phyloP scores from a whole-genome alignment of 1,140 invertebrate genomes.

The Carcinoscorpius rotundicauda region DNA sequence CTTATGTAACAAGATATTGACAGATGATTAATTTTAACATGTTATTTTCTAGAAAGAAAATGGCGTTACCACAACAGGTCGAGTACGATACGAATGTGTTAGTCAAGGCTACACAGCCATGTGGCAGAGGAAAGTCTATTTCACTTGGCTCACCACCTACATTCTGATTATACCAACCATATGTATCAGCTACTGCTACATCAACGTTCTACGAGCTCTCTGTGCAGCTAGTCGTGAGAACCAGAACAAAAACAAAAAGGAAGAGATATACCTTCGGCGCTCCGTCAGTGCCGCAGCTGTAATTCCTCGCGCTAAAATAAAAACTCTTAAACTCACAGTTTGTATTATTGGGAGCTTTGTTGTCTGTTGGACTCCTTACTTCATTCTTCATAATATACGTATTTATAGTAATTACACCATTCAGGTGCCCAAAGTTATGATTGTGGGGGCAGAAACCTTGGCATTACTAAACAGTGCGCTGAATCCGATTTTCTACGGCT shows the following conservation, averaged over 20 bases:
- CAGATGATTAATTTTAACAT: no score
- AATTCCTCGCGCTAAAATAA: constrained; percentile 32
- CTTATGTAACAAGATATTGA: no score
- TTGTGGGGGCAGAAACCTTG: constrained; percentile 33
- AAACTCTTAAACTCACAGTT: constrained; percentile 36
- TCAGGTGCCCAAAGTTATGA: constrained; percentile 29
- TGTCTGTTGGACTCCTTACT: constrained; percentile 38
- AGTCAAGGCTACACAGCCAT: constrained; percentile 34
- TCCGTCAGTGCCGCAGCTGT: constrained; percentile 22
- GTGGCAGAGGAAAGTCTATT: constrained; percentile 37
- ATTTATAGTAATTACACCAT: constrained; percentile 35
- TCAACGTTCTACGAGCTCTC: constrained; percentile 34
- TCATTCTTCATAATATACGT: constrained; percentile 31
- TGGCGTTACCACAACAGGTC: constrained; percentile 24
- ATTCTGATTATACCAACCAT: constrained; percentile 34
- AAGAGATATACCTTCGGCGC: constrained; percentile 20
- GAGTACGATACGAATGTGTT: constrained; percentile 27
- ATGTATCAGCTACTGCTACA: constrained; percentile 36
- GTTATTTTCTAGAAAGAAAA: constrained; percentile 21
- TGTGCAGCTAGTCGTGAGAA: constrained; percentile 26
- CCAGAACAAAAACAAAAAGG: constrained; percentile 6
- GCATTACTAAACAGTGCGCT: constrained; percentile 36
- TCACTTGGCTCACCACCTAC: constrained; percentile 34
- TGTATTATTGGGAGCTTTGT: constrained; percentile 36
- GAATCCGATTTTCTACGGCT: constrained; percentile 37